These are phyloP conservation scores for Tortricodes alternella DNA, from an alignment of 2,888 invertebrate genomes.

Conservation along the genomic window DNA sequence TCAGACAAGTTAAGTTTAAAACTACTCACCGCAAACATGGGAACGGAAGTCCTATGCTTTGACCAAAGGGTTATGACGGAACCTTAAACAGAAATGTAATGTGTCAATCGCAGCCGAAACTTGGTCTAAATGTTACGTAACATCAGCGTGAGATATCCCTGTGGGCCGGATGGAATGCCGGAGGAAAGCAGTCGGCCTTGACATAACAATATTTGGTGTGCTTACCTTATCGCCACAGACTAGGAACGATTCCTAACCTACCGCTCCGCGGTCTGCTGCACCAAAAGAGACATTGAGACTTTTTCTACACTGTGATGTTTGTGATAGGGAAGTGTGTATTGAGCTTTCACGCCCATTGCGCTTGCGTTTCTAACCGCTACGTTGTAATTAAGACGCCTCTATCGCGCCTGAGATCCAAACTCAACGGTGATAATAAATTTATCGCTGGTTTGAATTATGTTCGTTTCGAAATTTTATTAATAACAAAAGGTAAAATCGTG, in stretches of 20 bases:
- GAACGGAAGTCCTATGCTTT: neutral
- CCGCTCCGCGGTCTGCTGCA: constrained; percentile 37
- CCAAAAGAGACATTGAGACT: constrained; percentile 32
- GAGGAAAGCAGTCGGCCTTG: constrained; percentile 81
- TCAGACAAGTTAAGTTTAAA: neutral
- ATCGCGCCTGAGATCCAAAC: constrained; percentile 46
- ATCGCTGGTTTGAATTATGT: constrained; percentile 29
- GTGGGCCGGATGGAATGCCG: constrained; percentile 80
- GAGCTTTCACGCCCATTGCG: constrained; percentile 71
- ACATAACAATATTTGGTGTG: constrained; percentile 77
- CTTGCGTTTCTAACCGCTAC: constrained; percentile 59
- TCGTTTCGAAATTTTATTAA: constrained; percentile 16
- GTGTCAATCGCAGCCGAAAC: constrained; percentile 70
- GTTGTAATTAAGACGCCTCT: constrained; percentile 64
- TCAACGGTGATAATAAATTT: constrained; percentile 36
- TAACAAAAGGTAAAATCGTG: neutral
- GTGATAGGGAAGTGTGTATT: constrained; percentile 54
- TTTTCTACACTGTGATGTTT: constrained; percentile 49
- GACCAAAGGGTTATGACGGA: constrained; percentile 9
- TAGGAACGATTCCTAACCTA: constrained; percentile 35
- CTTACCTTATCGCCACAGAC: constrained; percentile 60
- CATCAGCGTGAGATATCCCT: constrained; percentile 76
- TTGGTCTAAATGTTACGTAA: constrained; percentile 70
- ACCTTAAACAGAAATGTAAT: constrained; percentile 32
- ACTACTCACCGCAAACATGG: neutral